Conservation (phyloP, 2,888 invertebrate genomes). For the Amblyjoppa proteus region DNA sequence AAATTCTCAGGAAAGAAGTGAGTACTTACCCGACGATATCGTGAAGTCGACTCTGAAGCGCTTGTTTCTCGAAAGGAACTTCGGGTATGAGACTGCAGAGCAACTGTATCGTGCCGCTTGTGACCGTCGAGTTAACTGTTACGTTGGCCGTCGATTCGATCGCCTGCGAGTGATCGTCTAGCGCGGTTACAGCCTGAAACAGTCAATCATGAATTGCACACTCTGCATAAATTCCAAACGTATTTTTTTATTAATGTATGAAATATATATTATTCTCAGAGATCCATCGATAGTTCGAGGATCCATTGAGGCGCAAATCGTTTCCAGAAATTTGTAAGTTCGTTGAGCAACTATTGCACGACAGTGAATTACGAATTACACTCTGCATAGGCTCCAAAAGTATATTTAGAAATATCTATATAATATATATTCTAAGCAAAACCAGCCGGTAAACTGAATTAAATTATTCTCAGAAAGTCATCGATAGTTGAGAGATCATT, state of each 20-base stretch:
- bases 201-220: slow-evolving; percentile 31
- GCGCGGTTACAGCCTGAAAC: slow-evolving; percentile 77
- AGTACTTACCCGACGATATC: slow-evolving; percentile 87
- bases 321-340: slow-evolving; percentile 78
- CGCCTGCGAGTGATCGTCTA: slow-evolving; percentile 80
- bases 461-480: neutral
- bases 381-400: neutral
- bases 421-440: neutral
- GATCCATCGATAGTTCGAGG: neutral
- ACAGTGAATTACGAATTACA: slow-evolving; percentile 38
- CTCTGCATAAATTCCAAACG: neutral
- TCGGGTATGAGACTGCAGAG: slow-evolving; percentile 86
- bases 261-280: neutral
- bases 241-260: neutral
- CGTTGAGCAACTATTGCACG: slow-evolving; percentile 57
- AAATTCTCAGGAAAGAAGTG: neutral
- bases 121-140: slow-evolving; percentile 83
- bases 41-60: slow-evolving; percentile 85
- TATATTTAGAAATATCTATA: neutral
- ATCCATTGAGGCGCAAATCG: slow-evolving; percentile 13
- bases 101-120: slow-evolving; percentile 86
- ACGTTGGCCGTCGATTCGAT: slow-evolving; percentile 79
- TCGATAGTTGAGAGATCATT: neutral
- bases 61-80: slow-evolving; percentile 84
- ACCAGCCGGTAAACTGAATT: neutral